Evolutionary conservation across 2,888 invertebrate species (phyloP).

Genomic region (Acleris sparsana): DNA sequence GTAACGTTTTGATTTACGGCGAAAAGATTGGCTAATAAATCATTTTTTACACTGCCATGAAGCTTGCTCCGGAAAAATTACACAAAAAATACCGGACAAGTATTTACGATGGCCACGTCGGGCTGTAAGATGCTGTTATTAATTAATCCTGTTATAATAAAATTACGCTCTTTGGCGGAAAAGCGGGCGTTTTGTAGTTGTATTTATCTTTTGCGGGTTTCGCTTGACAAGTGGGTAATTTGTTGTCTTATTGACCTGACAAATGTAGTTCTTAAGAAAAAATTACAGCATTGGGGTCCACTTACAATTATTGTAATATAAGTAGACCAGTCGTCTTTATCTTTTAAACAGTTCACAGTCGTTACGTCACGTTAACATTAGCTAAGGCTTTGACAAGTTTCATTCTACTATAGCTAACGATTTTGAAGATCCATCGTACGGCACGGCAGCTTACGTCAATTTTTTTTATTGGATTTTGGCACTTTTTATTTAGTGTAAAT

Average conservation of each 20-base stretch:
- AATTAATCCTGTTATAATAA: slow-evolving; percentile 61
- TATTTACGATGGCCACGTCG: slow-evolving; percentile 53
- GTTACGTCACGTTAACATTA: no score
- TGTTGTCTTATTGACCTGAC: not conserved
- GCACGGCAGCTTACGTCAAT: no score
- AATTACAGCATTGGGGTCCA: no score
- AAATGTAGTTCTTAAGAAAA: no score
- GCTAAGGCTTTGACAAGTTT: no score
- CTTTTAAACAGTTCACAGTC: no score
- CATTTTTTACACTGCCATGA: slow-evolving; percentile 54
- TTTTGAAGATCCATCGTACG: no score
- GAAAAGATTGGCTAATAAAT: slow-evolving; percentile 77
- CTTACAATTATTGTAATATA: not conserved
- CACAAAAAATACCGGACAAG: slow-evolving; percentile 53
- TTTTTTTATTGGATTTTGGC: no score
- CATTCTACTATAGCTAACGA: no score
- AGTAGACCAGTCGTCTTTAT: no score
- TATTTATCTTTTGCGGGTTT: not conserved
- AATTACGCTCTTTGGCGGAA: slow-evolving; percentile 47
- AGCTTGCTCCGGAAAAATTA: slow-evolving; percentile 58
- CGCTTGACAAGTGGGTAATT: not conserved
- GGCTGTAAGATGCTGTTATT: slow-evolving; percentile 51
- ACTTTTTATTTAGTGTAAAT: no score
- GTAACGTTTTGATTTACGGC: slow-evolving; percentile 73
- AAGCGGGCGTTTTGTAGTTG: slow-evolving; percentile 35